Evolutionary conservation across 2,113 vertebrate genomes (phyloP), one percentile per base, ranked within the genome.

Genomic region (Mobula birostris): DNA sequence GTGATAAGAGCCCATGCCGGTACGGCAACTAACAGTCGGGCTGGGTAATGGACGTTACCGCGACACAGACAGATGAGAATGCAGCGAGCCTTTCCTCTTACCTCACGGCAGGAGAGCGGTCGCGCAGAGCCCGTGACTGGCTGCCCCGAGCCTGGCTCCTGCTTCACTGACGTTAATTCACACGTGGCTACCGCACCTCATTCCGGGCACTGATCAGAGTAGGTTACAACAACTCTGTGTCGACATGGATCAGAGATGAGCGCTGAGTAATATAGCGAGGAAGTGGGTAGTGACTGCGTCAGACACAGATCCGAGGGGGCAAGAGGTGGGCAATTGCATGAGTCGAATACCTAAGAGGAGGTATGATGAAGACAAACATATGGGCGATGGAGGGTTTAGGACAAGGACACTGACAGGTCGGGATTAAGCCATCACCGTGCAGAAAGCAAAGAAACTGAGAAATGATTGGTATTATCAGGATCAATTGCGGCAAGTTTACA

Each of bases 101-200:
- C 82, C 82, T 85, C 82, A 85, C 82, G 27, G 83, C 24, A 63
- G 2, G 5, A 61, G 83, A 61, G 58, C 85, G 14, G 85, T 29
- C 85, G 15, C 27, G 58, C 29, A 66, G 5, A 90, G 85, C 61
- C n/a, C 61, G 85, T 90, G 11, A 63, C 56, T 14, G 61, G 83
- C 83, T 29, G 24, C 27, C 83, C 27, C 9, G 24, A 87, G 82
- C 48, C 48, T 6, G 24, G 24, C 61, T 5, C 12, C 14, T 66
- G 15, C 21, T 66, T 36, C 85, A n/a, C 85, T 90, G 85, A 90
- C 85, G 85, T 90, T 66, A 32, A n/a, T 90, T 90, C 85, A 90
- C 85, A 90, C 85, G 85, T 90, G 85, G 85, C 85, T 88, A 56
- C 82, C n/a, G 85, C 61, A 90, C 5, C 85, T 90, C 29, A 68